These are phyloP conservation scores for Elysia crispata DNA, from an alignment of 2,888 invertebrate species.

Conservation along the genomic window DNA sequence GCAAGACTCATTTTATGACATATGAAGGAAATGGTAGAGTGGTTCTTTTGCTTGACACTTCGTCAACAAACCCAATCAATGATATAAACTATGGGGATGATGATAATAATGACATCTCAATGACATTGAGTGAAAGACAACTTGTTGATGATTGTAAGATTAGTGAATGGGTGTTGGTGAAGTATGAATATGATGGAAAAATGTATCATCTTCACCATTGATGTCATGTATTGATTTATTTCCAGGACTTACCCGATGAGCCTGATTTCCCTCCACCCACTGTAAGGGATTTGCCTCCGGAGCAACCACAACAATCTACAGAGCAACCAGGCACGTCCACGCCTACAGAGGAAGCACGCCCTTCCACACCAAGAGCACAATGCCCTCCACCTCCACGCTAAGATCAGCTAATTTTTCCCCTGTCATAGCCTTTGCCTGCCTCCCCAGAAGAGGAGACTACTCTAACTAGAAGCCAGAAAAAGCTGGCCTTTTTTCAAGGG, in stretches of 20 bases:
- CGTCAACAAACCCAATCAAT: not conserved
- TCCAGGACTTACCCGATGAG: too few relatives aligned
- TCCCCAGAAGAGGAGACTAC: not conserved
- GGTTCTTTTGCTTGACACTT: constrained; percentile 2
- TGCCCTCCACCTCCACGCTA: not conserved
- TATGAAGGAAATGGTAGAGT: not conserved
- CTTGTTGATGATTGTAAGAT: not conserved
- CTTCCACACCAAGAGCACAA: not conserved
- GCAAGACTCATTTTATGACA: not conserved
- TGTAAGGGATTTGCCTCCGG: too few relatives aligned
- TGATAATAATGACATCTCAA: not conserved
- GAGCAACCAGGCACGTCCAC: too few relatives aligned
- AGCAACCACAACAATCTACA: too few relatives aligned
- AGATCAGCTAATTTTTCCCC: not conserved
- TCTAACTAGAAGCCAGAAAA: too few relatives aligned
- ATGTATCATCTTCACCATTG: too few relatives aligned
- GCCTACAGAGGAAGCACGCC: too few relatives aligned
- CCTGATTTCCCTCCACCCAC: too few relatives aligned
- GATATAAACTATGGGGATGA: not conserved
- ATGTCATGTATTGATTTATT: too few relatives aligned
- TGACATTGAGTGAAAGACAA: too few relatives aligned
- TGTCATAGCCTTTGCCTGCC: not conserved
- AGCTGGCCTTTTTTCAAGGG: too few relatives aligned
- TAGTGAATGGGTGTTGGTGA: not conserved
- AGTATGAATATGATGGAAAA: constrained; percentile 4